Conservation (phyloP, 2,797 vertebrate genomes). For the Yasuhikotakia modesta region DNA sequence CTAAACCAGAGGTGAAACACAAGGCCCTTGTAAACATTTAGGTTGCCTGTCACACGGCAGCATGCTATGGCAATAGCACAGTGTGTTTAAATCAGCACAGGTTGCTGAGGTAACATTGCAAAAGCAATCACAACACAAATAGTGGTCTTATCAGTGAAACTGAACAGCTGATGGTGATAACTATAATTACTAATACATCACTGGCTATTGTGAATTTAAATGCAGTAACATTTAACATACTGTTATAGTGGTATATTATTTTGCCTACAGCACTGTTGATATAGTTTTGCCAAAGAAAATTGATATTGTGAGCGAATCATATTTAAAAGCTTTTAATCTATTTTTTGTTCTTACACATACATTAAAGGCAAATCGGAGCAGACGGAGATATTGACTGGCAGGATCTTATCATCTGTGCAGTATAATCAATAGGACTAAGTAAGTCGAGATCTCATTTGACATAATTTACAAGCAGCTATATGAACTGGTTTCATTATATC, state of each 20-base stretch:
- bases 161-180: background rate
- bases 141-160: constrained; percentile 13
- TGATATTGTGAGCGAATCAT: background rate
- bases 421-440: constrained; percentile 27
- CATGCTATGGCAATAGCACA: constrained; percentile 40
- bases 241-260: background rate
- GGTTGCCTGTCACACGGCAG: constrained; percentile 39
- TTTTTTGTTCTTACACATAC: background rate
- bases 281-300: background rate
- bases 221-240: background rate
- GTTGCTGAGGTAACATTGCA: constrained; percentile 32
- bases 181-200: constrained; percentile 3
- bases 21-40: constrained; percentile 52
- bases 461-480: constrained; percentile 26
- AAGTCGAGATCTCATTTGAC: constrained; percentile 1
- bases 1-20: constrained; percentile 62
- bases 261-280: background rate
- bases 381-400: background rate
- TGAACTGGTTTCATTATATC: constrained; percentile 3
- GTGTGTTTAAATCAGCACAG: constrained; percentile 13
- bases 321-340: background rate
- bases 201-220: background rate
- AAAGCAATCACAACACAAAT: constrained; percentile 34
- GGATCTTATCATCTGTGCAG: constrained; percentile 22
- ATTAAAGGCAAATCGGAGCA: constrained; percentile 7